A percentile compares a stretch with the other conserved stretches of the same genome.
Conservation (phyloP, 2,113 vertebrate species). For the Elachura formosa region DNA sequence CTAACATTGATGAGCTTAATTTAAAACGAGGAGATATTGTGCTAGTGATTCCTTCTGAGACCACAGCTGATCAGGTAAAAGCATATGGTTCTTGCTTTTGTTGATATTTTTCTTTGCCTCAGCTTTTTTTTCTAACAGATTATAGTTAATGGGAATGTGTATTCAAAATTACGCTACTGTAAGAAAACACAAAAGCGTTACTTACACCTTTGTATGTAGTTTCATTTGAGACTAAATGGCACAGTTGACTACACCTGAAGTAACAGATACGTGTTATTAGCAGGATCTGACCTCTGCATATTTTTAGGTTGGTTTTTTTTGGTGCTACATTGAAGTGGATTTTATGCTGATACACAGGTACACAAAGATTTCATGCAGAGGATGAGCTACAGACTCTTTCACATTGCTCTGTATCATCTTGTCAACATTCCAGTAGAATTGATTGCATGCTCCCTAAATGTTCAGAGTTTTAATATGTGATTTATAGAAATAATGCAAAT, state of each 20-base stretch:
- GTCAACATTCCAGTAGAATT: neutral
- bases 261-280: neutral
- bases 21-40: conserved; percentile 88
- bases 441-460: neutral
- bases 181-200: neutral
- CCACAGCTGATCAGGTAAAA: conserved; percentile 89
- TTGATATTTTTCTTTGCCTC: neutral
- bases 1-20: conserved; percentile 90
- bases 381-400: neutral
- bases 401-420: neutral
- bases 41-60: conserved; percentile 84
- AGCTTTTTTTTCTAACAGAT: neutral
- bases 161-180: neutral
- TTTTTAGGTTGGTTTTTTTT: neutral
- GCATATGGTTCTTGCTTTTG: neutral
- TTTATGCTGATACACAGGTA: neutral
- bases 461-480: neutral
- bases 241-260: neutral
- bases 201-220: neutral
- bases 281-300: neutral
- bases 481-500: neutral
- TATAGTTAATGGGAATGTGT: neutral
- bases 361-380: neutral
- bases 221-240: neutral
- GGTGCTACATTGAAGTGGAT: neutral